These are phyloP conservation scores for Athalia circularis DNA, from an alignment of 2,888 invertebrate species.

Conservation along the genomic window DNA sequence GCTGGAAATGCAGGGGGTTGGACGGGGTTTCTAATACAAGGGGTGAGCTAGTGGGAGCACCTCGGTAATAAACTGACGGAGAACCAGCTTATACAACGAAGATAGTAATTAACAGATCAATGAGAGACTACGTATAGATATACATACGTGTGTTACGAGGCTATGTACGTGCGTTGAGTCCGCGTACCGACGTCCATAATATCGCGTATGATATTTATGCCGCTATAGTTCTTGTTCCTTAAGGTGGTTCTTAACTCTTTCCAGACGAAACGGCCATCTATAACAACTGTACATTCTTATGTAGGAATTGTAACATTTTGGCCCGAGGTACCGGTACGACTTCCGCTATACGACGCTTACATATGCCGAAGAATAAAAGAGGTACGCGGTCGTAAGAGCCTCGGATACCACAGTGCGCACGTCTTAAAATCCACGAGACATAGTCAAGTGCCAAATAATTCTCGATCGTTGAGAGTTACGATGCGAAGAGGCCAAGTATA, in stretches of 20 bases:
- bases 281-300: slow-evolving; percentile 24
- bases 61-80: slow-evolving; percentile 31
- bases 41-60: slow-evolving; percentile 16
- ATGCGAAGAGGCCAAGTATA: slow-evolving; percentile 33
- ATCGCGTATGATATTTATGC: not conserved
- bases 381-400: slow-evolving; percentile 13
- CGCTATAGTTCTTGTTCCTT: slow-evolving; percentile 5
- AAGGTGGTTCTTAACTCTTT: slow-evolving; percentile 41
- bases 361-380: slow-evolving; percentile 4
- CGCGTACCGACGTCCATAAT: slow-evolving; percentile 12
- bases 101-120: slow-evolving; percentile 37
- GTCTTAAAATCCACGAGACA: slow-evolving; percentile 36
- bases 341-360: slow-evolving; percentile 26
- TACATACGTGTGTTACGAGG: slow-evolving; percentile 63
- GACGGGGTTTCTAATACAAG: slow-evolving; percentile 4
- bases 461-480: slow-evolving; percentile 40
- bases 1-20: not conserved
- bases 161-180: slow-evolving; percentile 45
- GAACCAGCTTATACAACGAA: not conserved
- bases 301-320: slow-evolving; percentile 38
- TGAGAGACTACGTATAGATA: slow-evolving; percentile 56
- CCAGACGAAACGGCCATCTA: slow-evolving; percentile 9
- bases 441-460: slow-evolving; percentile 45
- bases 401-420: slow-evolving; percentile 34
- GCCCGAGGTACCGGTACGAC: slow-evolving; percentile 27